These are phyloP conservation scores for Macrochelys suwanniensis DNA, from an alignment of 2,797 vertebrate species.

Conservation along the genomic window DNA sequence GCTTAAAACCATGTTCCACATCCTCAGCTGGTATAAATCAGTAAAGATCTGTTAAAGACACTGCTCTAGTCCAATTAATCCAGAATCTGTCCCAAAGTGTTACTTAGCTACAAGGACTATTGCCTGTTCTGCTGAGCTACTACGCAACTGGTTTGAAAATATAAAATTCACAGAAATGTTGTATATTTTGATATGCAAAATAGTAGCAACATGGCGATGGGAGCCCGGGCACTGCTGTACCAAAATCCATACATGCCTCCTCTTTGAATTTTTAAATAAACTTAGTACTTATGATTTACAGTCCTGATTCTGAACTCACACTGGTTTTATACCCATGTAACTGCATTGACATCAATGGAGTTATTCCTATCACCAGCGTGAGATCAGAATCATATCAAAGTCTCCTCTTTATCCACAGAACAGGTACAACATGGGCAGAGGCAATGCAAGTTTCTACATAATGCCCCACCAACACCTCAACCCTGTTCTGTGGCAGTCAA, in stretches of 20 bases:
- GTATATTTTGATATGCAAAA: background rate
- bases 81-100: background rate
- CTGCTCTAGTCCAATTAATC: background rate
- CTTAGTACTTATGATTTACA: background rate
- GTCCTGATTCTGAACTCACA: background rate
- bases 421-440: background rate
- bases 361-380: background rate
- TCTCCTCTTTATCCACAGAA: background rate
- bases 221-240: background rate
- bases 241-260: background rate
- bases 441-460: background rate
- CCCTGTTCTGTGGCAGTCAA: background rate
- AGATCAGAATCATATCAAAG: background rate
- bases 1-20: background rate
- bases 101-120: background rate
- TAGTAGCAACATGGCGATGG: background rate
- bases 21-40: background rate
- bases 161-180: background rate
- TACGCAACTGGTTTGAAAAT: background rate
- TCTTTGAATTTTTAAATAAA: background rate
- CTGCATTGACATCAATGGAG: background rate
- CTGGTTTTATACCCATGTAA: background rate
- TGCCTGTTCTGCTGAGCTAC: too few relatives aligned
- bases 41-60: background rate
- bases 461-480: background rate